Percentiles rank a stretch among this genome's conserved stretches.
phyloP scores from a whole-genome alignment of 2,113 vertebrate species.

The Peromyscus maniculatus region DNA sequence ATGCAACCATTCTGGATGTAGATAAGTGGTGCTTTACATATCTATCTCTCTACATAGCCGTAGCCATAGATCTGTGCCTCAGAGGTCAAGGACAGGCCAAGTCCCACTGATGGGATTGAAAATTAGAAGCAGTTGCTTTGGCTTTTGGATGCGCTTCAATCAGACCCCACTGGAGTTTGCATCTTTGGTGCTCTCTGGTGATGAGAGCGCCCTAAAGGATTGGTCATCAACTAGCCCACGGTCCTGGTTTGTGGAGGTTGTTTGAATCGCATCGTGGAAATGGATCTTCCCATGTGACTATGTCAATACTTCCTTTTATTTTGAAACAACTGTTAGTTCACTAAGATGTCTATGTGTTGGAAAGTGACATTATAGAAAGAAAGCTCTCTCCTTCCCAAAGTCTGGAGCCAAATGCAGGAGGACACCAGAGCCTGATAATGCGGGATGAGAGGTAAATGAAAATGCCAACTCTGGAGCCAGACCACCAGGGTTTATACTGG shows the following conservation, averaged over 20 bases:
- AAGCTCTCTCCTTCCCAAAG: constrained; percentile 62
- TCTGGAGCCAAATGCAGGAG: background rate
- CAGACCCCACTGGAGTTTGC: background rate
- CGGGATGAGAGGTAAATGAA: background rate
- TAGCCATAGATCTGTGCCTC: background rate
- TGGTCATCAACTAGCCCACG: background rate
- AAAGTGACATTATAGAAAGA: constrained; percentile 74
- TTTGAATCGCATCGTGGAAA: background rate
- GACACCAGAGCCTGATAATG: background rate
- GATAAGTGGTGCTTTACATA: background rate
- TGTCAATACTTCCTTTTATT: background rate
- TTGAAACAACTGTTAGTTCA: background rate
- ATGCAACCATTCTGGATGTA: background rate
- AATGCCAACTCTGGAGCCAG: background rate
- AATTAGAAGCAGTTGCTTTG: background rate
- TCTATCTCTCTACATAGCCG: background rate
- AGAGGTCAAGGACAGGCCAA: background rate
- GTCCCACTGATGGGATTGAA: background rate
- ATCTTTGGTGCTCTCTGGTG: background rate
- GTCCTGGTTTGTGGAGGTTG: background rate
- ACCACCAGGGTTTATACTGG: background rate
- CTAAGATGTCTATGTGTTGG: background rate
- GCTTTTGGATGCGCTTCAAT: background rate
- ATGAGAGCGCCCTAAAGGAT: background rate
- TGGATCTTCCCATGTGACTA: background rate